phyloP scores from a whole-genome alignment of 1,140 invertebrate genomes.

The Dreissena rostriformis region DNA sequence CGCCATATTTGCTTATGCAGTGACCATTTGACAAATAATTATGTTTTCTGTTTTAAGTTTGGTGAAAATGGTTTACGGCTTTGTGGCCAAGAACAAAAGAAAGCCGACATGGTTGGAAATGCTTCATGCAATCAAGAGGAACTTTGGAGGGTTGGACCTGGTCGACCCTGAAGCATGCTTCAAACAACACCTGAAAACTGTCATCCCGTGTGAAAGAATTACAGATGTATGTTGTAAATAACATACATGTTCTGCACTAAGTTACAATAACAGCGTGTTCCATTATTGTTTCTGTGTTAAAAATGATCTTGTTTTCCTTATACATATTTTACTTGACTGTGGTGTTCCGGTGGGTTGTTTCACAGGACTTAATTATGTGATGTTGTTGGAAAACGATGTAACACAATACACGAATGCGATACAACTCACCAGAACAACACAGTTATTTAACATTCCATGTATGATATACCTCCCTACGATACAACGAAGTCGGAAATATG shows the following conservation, averaged over 20 bases:
- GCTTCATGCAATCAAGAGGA: conserved; percentile 69
- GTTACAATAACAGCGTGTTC: not conserved
- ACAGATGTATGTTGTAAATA: conserved; percentile 22
- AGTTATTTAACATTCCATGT: too few species aligned
- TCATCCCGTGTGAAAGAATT: not conserved
- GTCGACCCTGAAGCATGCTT: conserved; percentile 69
- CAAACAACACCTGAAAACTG: conserved; percentile 42
- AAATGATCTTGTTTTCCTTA: conserved; percentile 1
- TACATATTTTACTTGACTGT: not conserved
- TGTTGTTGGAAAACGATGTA: too few species aligned
- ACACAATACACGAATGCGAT: too few species aligned
- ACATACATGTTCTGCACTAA: conserved; percentile 19
- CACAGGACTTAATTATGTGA: not conserved
- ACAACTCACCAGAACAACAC: too few species aligned
- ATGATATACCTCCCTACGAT: too few species aligned
- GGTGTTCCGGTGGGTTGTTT: not conserved
- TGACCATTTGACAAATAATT: not conserved
- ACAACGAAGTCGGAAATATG: too few species aligned
- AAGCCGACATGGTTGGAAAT: conserved; percentile 66
- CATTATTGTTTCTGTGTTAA: not conserved
- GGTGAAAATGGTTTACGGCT: conserved; percentile 75
- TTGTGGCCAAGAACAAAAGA: conserved; percentile 58
- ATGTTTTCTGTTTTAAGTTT: conserved; percentile 62
- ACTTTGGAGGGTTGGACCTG: conserved; percentile 74
- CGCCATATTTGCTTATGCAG: not conserved